phyloP scores from a whole-genome alignment of 2,797 vertebrate species.

The Urosaurus nigricauda region DNA sequence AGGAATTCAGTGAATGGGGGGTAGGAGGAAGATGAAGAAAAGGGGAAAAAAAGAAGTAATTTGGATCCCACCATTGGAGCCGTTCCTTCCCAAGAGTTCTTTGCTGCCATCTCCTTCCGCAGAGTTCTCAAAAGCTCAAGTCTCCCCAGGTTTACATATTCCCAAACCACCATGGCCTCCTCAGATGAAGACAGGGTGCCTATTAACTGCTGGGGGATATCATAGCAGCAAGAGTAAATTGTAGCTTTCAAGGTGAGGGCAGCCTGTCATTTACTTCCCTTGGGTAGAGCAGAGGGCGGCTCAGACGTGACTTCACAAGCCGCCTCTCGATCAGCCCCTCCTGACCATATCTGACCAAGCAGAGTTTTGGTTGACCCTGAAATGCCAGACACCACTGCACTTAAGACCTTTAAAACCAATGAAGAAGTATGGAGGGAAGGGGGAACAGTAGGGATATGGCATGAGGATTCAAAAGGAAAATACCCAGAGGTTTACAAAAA shows the following conservation, averaged over 20 bases:
- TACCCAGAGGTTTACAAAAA: not conserved
- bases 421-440: not conserved
- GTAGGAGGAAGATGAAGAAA: not conserved
- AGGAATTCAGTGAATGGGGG: constrained; percentile 12
- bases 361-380: constrained; percentile 7
- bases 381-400: not conserved
- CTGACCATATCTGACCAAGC: constrained; percentile 14
- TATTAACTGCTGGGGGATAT: constrained; percentile 63
- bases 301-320: constrained; percentile 45
- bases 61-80: constrained; percentile 32
- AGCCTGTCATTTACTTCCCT: constrained; percentile 51
- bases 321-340: constrained; percentile 18
- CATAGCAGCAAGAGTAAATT: constrained; percentile 55
- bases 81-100: constrained; percentile 41
- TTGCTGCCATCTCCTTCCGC: constrained; percentile 18
- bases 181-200: constrained; percentile 59
- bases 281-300: constrained; percentile 34
- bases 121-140: constrained; percentile 65
- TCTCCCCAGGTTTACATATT: constrained; percentile 51
- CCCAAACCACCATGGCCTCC: constrained; percentile 58
- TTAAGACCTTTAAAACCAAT: constrained; percentile 15
- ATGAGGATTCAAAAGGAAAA: constrained; percentile 23
- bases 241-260: constrained; percentile 43
- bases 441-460: not conserved
- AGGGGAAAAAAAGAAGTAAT: not conserved